Base-by-base conservation (phyloP, 2,113 vertebrate genomes). In the Proterorhinus semilunaris region DNA sequence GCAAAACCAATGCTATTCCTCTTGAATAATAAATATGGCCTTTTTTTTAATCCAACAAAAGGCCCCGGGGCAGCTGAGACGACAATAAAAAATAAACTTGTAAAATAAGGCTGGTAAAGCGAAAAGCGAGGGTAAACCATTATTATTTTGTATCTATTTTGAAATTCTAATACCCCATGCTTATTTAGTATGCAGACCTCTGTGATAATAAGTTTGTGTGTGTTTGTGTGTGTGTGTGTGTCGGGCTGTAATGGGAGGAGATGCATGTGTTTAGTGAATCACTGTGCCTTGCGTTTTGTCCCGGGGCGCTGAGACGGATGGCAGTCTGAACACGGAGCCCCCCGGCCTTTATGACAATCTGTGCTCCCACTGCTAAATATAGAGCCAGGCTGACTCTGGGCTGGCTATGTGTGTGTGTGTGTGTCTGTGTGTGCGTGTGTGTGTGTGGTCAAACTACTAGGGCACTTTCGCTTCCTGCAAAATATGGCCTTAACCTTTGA, bases 301-400 rank as follows among this genome's bases (percentile, higher is more conserved):
- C 75, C 17, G 6, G 16, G 70, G 83, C 59, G 8, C 43, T 12
- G 73, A 69, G 75, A 80, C 76, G 80, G 82, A 89, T 84, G 84
- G 86, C 86, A 83, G 84, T 86, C 86, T 91, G 88, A 89, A 87
- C 78, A 69, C 78, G 67, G 70, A 79, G 54, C 79, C 90, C 88
- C 16, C n/a, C 49, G 86, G 90, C 84, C 3, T 64, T 84, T 21
- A 12, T 53, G 75, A 70, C 91, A 92, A 92, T 92, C 90, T 91
- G 91, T 91, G 89, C 75, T 81, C 81, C 86, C 76, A 72, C 75
- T 78, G 84, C 89, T 88, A 90, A 85, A 90, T 91, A 91, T 90
- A 91, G 90, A 84, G 51, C 0, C 65, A 61, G 75, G 64, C 65
- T 57, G 81, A 65, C 66, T 80, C 69, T 61, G 57, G 57, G 48